Percentiles rank a stretch among this genome's conserved stretches.
These are phyloP conservation scores for Tupiocoris notatus DNA, from an alignment of 2,888 invertebrate genomes.

Conservation along the genomic window DNA sequence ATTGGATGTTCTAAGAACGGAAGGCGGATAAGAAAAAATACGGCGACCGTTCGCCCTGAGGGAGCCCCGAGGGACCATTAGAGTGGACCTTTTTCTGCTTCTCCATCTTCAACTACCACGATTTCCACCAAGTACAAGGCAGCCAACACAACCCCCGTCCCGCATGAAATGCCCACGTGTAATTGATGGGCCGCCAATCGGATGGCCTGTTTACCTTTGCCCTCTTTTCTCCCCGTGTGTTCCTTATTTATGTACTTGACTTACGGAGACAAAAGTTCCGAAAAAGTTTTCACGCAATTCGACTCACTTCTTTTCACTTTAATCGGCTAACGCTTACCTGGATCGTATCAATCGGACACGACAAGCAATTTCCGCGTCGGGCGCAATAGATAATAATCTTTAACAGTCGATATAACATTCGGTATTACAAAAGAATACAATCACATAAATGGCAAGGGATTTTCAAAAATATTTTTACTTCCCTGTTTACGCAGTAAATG, in stretches of 20 bases:
- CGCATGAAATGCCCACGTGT: neutral
- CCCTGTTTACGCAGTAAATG: no score
- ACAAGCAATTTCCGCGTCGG: no score
- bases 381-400: no score
- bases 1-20: neutral
- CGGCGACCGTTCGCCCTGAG: neutral
- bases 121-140: neutral
- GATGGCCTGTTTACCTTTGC: constrained; percentile 9
- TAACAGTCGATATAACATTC: no score
- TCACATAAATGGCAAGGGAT: no score
- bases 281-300: neutral
- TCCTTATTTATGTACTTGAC: constrained; percentile 9
- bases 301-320: no score
- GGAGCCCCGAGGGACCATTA: constrained; percentile 10
- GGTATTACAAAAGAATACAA: no score
- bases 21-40: neutral
- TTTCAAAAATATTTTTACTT: no score
- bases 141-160: neutral
- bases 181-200: constrained; percentile 26
- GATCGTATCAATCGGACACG: no score
- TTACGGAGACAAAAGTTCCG: neutral
- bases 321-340: no score
- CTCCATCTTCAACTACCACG: neutral
- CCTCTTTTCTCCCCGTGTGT: neutral
- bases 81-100: neutral